Evolutionary conservation across 2,888 invertebrate species (phyloP).

Genomic region (Drosophila rubida): DNA sequence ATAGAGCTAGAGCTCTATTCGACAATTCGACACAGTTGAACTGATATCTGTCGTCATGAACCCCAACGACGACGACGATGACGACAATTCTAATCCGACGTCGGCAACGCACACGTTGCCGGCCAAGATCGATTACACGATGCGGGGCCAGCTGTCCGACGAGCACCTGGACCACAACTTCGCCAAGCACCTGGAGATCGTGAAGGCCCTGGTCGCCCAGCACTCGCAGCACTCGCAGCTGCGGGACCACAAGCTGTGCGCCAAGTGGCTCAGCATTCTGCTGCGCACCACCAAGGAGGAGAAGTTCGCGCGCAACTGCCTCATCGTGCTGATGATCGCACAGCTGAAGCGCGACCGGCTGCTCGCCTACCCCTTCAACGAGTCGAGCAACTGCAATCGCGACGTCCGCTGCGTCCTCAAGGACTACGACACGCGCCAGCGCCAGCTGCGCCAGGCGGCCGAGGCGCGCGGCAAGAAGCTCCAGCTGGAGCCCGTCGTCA

Average conservation of each 20-base stretch:
- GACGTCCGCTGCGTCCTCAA: slow-evolving; percentile 18
- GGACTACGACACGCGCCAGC: not conserved
- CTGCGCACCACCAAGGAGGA: slow-evolving; percentile 15
- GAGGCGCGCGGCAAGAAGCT: no score
- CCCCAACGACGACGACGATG: not conserved
- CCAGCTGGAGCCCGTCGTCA: not conserved
- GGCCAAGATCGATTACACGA: not conserved
- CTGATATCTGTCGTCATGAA: not conserved
- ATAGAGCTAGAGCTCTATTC: no score
- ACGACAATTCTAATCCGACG: not conserved
- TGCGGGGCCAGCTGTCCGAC: not conserved
- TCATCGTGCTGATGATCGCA: slow-evolving; percentile 9
- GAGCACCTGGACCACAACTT: slow-evolving; percentile 18
- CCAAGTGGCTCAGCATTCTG: slow-evolving; percentile 27
- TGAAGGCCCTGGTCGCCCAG: not conserved
- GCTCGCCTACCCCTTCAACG: slow-evolving; percentile 19
- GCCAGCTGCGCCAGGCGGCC: not conserved
- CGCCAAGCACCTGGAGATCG: not conserved
- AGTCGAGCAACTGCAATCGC: not conserved
- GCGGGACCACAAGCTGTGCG: slow-evolving; percentile 1
- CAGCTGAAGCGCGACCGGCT: slow-evolving; percentile 9
- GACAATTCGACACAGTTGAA: not conserved
- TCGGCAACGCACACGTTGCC: not conserved
- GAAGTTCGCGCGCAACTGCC: slow-evolving; percentile 30
- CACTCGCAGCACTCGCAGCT: accelerated